phyloP scores from a whole-genome alignment of 2,888 invertebrate genomes.

The Sinelater perroti region DNA sequence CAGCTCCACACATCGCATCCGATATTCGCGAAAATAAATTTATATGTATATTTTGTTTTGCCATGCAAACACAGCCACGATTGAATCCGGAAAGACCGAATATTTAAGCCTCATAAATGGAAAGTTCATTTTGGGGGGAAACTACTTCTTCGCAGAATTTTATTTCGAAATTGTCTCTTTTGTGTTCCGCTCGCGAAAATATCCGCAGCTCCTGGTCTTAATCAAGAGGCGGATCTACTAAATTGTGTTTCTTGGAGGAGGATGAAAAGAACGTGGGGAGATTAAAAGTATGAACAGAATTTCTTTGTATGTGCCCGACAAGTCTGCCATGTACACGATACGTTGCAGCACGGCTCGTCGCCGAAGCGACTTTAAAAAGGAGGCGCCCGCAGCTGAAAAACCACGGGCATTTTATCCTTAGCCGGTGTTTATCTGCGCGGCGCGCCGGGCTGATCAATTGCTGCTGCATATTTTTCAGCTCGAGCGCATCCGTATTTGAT shows the following conservation, averaged over 20 bases:
- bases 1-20: conserved; percentile 40
- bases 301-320: conserved; percentile 16
- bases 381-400: not conserved
- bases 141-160: conserved; percentile 25
- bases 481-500: conserved; percentile 3
- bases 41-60: conserved; percentile 43
- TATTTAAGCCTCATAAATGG: conserved; percentile 37
- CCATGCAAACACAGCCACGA: conserved; percentile 37
- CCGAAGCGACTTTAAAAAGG: not conserved
- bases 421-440: not conserved
- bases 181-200: conserved; percentile 17
- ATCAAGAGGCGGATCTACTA: conserved; percentile 40
- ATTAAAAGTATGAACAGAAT: conserved; percentile 25
- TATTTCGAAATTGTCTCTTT: conserved; percentile 25
- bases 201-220: conserved; percentile 39
- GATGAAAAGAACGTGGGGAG: conserved; percentile 40
- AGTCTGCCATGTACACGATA: not conserved
- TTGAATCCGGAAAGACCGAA: conserved; percentile 36
- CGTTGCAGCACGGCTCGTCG: not conserved
- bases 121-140: conserved; percentile 31
- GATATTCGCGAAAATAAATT: conserved; percentile 43
- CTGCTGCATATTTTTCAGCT: conserved; percentile 3
- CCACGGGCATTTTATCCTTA: not conserved
- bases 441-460: not conserved
- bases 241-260: conserved; percentile 37